A percentile compares a stretch with the other conserved stretches of the same genome.
phyloP scores from a whole-genome alignment of 2,797 vertebrate genomes.

The Psittacula echo region DNA sequence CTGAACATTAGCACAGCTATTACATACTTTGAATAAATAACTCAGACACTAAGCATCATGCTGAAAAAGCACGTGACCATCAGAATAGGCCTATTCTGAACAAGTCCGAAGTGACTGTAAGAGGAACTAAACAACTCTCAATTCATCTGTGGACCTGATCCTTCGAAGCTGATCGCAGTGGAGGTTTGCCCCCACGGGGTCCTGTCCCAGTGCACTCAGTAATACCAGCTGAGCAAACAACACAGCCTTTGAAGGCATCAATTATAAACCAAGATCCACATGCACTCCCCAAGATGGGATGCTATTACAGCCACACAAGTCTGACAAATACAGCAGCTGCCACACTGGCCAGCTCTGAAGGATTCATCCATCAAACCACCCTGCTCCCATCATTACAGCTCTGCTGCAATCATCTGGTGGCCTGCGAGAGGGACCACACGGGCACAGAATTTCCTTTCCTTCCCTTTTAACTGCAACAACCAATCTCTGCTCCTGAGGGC shows the following conservation, averaged over 20 bases:
- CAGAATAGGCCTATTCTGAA: neutral
- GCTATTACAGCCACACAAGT: neutral
- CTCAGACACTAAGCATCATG: neutral
- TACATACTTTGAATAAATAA: neutral
- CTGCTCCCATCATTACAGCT: neutral
- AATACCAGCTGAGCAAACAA: neutral
- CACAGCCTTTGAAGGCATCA: neutral
- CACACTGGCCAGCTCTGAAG: neutral
- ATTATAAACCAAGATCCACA: neutral
- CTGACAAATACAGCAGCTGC: neutral
- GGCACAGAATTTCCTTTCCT: neutral
- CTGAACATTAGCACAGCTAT: neutral
- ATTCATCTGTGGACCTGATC: too few species aligned
- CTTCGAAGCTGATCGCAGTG: neutral
- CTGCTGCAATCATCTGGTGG: accelerated
- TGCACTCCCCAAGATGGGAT: neutral
- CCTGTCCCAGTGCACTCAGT: accelerated
- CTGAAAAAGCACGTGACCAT: accelerated
- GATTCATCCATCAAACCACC: neutral
- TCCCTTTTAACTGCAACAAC: neutral
- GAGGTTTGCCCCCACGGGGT: neutral
- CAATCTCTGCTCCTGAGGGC: neutral
- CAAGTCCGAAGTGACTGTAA: neutral
- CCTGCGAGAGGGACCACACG: accelerated
- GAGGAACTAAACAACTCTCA: neutral